A percentile compares a stretch with the other conserved stretches of the same genome.
phyloP scores from a whole-genome alignment of 1,140 invertebrate genomes.

The Orchestia grillus region DNA sequence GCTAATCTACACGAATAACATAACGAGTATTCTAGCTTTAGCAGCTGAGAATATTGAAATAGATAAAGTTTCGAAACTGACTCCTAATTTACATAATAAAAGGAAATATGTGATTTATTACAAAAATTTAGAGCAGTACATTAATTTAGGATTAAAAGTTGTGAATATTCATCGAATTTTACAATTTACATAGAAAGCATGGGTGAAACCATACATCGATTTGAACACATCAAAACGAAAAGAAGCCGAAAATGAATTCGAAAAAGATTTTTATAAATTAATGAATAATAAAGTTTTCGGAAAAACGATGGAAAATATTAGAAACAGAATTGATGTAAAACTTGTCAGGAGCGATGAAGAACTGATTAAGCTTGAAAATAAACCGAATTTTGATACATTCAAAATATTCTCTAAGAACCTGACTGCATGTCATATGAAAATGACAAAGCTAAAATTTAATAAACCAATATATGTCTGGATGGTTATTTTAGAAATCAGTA shows the following conservation, averaged over 20 bases:
- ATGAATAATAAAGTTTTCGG: slow-evolving; percentile 49
- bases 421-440: slow-evolving; percentile 50
- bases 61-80: neutral
- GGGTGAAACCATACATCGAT: slow-evolving; percentile 70
- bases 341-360: slow-evolving; percentile 13
- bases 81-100: neutral
- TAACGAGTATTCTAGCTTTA: neutral
- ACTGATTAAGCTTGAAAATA: slow-evolving; percentile 47
- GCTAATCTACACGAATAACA: neutral
- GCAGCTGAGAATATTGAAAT: neutral
- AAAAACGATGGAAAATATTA: slow-evolving; percentile 38
- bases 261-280: slow-evolving; percentile 70
- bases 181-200: slow-evolving; percentile 66
- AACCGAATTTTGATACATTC: slow-evolving; percentile 53
- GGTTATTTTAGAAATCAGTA: slow-evolving; percentile 13
- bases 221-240: slow-evolving; percentile 64
- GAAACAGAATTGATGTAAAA: slow-evolving; percentile 44
- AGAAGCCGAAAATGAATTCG: slow-evolving; percentile 71
- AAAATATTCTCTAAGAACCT: slow-evolving; percentile 42
- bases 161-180: neutral
- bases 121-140: slow-evolving; percentile 68
- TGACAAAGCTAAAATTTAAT: slow-evolving; percentile 49
- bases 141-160: slow-evolving; percentile 69
- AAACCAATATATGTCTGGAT: slow-evolving; percentile 57
- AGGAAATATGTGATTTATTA: slow-evolving; percentile 57